phyloP scores from a whole-genome alignment of 1,140 invertebrate genomes.

The Scylla paramamosain region DNA sequence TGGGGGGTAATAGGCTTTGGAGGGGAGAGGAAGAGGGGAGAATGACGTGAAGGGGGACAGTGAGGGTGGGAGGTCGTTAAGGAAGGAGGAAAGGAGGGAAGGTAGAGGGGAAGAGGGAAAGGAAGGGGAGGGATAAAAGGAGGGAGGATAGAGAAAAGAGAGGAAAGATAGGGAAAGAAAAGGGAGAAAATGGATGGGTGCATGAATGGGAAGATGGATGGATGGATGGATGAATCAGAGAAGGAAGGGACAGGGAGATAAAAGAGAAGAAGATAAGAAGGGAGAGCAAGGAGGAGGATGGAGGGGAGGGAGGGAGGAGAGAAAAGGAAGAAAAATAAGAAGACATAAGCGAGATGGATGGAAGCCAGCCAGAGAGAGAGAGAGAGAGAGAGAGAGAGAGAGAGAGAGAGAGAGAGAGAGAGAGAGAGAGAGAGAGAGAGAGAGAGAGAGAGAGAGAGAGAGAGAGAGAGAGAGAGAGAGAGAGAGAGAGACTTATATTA shows the following conservation, averaged over 20 bases:
- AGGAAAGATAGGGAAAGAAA: background rate
- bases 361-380: background rate
- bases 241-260: background rate
- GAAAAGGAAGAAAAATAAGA: background rate
- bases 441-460: conserved; percentile 1
- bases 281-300: background rate
- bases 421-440: background rate
- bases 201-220: background rate
- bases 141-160: background rate
- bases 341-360: background rate
- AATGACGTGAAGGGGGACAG: background rate
- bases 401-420: background rate
- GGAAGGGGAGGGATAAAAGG: background rate
- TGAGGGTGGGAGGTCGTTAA: background rate
- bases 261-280: background rate
- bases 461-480: background rate
- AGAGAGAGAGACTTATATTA: background rate
- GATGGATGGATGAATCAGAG: background rate
- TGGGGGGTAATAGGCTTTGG: background rate
- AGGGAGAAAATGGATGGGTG: background rate
- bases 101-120: background rate
- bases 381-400: background rate
- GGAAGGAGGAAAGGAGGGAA: background rate
- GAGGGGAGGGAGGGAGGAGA: background rate
- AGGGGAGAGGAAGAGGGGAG: background rate